Base-by-base conservation (phyloP, 2,113 vertebrate genomes). In the Natator depressus region DNA sequence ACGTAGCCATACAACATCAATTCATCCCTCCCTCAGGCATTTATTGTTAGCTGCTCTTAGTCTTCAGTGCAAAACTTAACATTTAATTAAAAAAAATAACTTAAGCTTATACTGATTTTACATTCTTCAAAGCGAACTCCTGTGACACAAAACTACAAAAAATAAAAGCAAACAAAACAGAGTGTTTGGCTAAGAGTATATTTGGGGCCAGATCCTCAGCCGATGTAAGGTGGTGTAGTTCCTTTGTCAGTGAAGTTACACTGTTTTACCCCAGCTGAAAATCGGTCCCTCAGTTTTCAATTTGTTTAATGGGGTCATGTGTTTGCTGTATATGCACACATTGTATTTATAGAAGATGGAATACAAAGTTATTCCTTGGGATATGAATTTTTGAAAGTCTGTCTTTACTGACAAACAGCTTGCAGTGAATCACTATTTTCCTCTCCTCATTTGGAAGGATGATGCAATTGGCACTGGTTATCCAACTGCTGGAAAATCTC, bases 401-500 rank as follows among this genome's bases (percentile, higher is more conserved):
- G 17, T 42, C 59, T 95, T 84, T 51, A 53, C 8, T 81, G 50
- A 76, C 83, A 87, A 88, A 88, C 42, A 85, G 10, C 11, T 90
- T 91, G 8, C 80, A 38, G 14, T 65, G 3, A 86, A 51, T 89
- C 42, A 72, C n/a, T 54, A 42, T 29, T 91, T 94, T 88, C 17
- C 17, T 86, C 20, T 50, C 54, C 53, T 88, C 85, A 46, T 22
- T 55, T 90, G 76, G 84, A 79, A 83, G 83, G 91, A 91, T 94
- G 95, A 93, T 31, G 24, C 35, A 29, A 84, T 92, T 62, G 16
- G 11, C 16, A 4, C 7, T 95, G 55, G 57, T 10, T 96, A 20
- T 89, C 35, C 35, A 19, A 80, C 42, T 93, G 83, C 47, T 94
- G 65, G 92, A 94, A 89, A 84, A 96, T 90, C 1, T 93, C 80